These are phyloP conservation scores for Pristionchus entomophagus DNA, from an alignment of 2,888 invertebrate species.

Conservation along the genomic window DNA sequence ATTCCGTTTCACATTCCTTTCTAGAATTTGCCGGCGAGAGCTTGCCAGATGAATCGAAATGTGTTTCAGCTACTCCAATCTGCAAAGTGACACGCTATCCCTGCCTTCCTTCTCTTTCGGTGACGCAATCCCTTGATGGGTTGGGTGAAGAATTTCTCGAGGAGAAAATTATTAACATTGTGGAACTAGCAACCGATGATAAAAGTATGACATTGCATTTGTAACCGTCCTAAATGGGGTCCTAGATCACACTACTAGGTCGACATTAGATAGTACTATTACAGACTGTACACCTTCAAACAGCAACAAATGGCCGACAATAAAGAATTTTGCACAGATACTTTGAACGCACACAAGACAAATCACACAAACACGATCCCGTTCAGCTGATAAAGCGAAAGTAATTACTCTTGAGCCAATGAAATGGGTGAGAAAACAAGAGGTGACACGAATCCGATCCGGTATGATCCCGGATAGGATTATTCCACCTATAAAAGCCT, in stretches of 20 bases:
- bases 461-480: background rate
- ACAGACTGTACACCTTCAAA: too few relatives aligned
- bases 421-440: background rate
- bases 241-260: too few relatives aligned
- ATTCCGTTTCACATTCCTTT: too few relatives aligned
- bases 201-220: too few relatives aligned
- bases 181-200: too few relatives aligned
- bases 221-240: too few relatives aligned
- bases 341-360: background rate
- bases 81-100: background rate
- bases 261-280: too few relatives aligned
- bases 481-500: background rate
- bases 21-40: too few relatives aligned
- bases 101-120: background rate
- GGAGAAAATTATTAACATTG: too few relatives aligned
- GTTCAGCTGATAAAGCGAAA: constrained; percentile 19
- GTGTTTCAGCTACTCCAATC: background rate
- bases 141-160: too few relatives aligned
- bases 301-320: too few relatives aligned
- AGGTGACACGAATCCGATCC: constrained; percentile 32
- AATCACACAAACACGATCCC: background rate
- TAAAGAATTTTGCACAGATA: background rate
- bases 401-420: background rate
- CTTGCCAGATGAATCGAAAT: too few relatives aligned
- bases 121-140: background rate